Evolutionary conservation across 2,888 invertebrate genomes (phyloP).

Genomic region (Polyploca ridens): DNA sequence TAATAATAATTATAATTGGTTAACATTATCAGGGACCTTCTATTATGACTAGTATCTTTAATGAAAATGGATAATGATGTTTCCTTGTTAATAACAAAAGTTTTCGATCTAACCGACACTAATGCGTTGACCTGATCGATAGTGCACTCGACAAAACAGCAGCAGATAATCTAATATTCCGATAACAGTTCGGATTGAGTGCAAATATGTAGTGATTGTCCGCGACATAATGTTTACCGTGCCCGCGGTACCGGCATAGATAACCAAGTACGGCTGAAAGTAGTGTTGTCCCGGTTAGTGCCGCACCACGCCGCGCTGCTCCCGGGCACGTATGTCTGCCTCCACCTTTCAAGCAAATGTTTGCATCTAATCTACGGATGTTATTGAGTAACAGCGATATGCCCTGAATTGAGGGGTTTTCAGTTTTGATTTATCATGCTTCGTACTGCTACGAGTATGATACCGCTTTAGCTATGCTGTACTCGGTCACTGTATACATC

Average conservation of each 20-base stretch:
- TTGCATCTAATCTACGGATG: constrained; percentile 15
- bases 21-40: too few species aligned
- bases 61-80: neutral
- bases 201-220: constrained; percentile 31
- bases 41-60: too few species aligned
- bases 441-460: neutral
- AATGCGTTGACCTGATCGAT: neutral
- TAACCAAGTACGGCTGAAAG: constrained; percentile 23
- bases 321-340: neutral
- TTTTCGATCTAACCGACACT: neutral
- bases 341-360: constrained; percentile 17
- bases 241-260: constrained; percentile 23
- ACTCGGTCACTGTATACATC: too few species aligned
- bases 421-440: neutral
- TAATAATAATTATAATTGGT: too few species aligned
- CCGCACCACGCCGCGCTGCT: neutral
- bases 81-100: neutral
- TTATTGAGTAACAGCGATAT: neutral
- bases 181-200: constrained; percentile 38
- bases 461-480: too few species aligned
- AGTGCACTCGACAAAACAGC: constrained; percentile 21
- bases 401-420: neutral
- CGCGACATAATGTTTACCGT: constrained; percentile 28
- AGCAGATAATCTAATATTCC: constrained; percentile 39
- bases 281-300: neutral